Percentiles rank a stretch among this genome's conserved stretches.
Conservation (phyloP, 2,113 vertebrate species). For the Lasiurus cinereus region DNA sequence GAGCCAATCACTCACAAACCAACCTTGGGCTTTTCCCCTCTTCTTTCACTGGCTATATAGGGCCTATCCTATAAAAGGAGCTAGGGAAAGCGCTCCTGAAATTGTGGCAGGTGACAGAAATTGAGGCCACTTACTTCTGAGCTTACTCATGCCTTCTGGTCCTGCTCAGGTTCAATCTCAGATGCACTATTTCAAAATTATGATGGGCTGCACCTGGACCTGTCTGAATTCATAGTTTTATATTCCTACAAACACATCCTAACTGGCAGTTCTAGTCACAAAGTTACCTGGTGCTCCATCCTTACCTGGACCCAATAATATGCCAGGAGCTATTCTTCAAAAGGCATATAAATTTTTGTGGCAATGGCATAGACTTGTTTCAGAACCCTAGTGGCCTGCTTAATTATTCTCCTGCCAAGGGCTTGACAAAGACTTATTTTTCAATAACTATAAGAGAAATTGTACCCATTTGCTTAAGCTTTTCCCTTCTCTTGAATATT, state of each 20-base stretch:
- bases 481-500: background rate
- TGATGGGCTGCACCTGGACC: background rate
- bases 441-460: background rate
- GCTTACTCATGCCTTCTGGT: background rate
- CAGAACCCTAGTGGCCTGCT: background rate
- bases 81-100: background rate
- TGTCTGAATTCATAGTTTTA: background rate
- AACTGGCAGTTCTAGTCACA: background rate
- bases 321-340: background rate
- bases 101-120: background rate
- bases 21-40: background rate
- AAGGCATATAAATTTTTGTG: background rate
- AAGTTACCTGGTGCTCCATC: background rate
- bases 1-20: background rate
- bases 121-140: background rate
- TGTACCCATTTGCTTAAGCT: background rate
- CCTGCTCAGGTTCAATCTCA: background rate
- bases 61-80: background rate
- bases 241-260: background rate
- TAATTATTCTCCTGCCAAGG: background rate
- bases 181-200: background rate
- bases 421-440: background rate
- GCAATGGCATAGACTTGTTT: background rate
- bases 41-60: background rate
- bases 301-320: background rate